Evolutionary conservation across 2,797 vertebrate genomes (phyloP).

Genomic region (Gallinago stenura): DNA sequence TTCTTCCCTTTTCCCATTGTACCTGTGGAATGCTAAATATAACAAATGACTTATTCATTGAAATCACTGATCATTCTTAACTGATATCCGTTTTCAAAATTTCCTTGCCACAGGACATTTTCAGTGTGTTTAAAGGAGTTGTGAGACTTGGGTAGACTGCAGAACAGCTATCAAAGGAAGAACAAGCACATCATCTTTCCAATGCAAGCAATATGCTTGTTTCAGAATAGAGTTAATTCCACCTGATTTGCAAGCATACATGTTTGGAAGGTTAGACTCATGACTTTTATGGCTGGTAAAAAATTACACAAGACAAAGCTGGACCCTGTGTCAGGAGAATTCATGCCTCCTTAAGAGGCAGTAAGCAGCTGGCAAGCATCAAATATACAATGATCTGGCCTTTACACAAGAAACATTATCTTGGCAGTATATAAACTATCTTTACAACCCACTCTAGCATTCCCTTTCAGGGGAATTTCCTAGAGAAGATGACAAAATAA

Average conservation of each 20-base stretch:
- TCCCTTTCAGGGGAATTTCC: constrained; percentile 31
- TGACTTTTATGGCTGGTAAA: background rate
- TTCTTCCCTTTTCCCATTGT: background rate
- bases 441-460: constrained; percentile 30
- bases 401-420: constrained; percentile 20
- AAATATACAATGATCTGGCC: background rate
- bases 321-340: background rate
- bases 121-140: background rate
- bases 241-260: background rate
- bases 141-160: background rate
- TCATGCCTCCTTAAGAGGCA: background rate
- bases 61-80: background rate
- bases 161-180: background rate
- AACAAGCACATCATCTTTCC: background rate
- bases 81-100: background rate
- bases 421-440: constrained; percentile 34
- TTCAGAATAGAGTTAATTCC: background rate
- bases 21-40: background rate
- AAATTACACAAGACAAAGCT: background rate
- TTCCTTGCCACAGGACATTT: background rate
- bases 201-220: background rate
- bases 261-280: background rate
- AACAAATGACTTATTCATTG: background rate
- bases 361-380: constrained; percentile 9
- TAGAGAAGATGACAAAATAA: constrained; percentile 21